These are phyloP conservation scores for Tinea semifulvella DNA, from an alignment of 2,888 invertebrate genomes.

Conservation along the genomic window DNA sequence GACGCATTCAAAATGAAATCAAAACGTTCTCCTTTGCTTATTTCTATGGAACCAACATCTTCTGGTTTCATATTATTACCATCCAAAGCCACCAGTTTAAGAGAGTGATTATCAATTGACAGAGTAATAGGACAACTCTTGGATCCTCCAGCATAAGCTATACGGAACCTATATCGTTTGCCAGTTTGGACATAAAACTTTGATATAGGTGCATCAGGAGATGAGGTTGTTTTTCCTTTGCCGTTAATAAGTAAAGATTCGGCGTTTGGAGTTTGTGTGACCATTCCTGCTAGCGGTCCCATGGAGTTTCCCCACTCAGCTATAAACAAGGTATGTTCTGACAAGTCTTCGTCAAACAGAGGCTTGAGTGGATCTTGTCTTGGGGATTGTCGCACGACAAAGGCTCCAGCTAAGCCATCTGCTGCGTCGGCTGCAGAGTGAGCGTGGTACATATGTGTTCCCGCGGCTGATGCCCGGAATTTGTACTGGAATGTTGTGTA, in stretches of 20 bases:
- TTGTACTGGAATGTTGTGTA: conserved; percentile 80
- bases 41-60: conserved; percentile 61
- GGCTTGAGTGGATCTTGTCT: conserved; percentile 66
- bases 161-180: conserved; percentile 71
- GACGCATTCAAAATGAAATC: conserved; percentile 77
- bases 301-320: conserved; percentile 75
- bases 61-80: conserved; percentile 71
- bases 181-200: conserved; percentile 65
- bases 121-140: conserved; percentile 75
- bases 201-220: conserved; percentile 44
- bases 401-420: conserved; percentile 75
- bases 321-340: conserved; percentile 73
- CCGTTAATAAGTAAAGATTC: conserved; percentile 73
- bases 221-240: conserved; percentile 55
- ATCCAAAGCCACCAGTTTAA: conserved; percentile 75
- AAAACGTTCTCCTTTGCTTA: conserved; percentile 77
- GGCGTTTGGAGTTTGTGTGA: conserved; percentile 42
- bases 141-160: conserved; percentile 72
- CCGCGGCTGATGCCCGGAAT: conserved; percentile 75
- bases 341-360: conserved; percentile 76
- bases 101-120: conserved; percentile 69
- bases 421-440: conserved; percentile 74
- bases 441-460: conserved; percentile 80
- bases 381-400: conserved; percentile 74
- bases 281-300: conserved; percentile 53